phyloP scores from a whole-genome alignment of 2,888 invertebrate species.

The Aphidoletes aphidimyza region DNA sequence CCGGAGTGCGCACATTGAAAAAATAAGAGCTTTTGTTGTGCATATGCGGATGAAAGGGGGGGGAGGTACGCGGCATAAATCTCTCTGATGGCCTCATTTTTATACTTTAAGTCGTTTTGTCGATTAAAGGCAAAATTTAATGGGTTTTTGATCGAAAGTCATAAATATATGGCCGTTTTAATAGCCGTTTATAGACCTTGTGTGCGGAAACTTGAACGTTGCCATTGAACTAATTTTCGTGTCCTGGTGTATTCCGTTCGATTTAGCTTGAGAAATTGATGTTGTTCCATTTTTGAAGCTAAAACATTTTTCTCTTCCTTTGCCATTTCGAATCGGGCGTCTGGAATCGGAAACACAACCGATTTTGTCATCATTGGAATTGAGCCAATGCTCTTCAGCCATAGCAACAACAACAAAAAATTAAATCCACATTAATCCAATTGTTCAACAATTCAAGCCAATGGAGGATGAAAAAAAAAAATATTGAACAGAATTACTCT shows the following conservation, averaged over 20 bases:
- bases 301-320: neutral
- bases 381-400: neutral
- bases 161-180: slow-evolving; percentile 10
- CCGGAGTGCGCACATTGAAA: neutral
- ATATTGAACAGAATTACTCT: no score
- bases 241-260: neutral
- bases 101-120: slow-evolving; percentile 12
- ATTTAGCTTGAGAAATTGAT: neutral
- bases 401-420: neutral
- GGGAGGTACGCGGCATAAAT: neutral
- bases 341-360: neutral
- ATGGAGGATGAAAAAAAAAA: no score
- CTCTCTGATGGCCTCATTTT: neutral
- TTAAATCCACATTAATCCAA: neutral
- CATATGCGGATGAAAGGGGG: neutral
- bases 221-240: neutral
- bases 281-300: neutral
- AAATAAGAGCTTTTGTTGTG: neutral
- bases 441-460: no score
- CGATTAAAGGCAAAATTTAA: slow-evolving; percentile 20
- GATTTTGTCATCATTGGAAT: neutral
- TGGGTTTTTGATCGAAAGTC: slow-evolving; percentile 25
- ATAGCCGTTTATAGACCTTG: neutral
- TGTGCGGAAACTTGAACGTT: neutral
- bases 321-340: no score